Evolutionary conservation across 2,797 vertebrate genomes (phyloP).

Genomic region (Alca torda): DNA sequence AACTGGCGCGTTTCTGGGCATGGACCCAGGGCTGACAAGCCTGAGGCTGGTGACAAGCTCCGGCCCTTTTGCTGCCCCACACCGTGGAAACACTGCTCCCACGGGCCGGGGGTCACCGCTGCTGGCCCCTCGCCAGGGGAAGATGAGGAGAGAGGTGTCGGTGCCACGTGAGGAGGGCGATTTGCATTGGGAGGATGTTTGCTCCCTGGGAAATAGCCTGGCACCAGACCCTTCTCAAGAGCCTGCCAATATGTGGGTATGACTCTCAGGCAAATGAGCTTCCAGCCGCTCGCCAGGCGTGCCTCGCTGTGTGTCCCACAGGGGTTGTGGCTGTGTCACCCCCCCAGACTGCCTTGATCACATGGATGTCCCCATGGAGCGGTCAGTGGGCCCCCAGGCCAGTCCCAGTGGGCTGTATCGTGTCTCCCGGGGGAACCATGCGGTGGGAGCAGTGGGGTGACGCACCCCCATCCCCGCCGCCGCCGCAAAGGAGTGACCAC

Average conservation of each 20-base stretch:
- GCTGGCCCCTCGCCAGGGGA: accelerated
- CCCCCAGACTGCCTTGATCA: background rate
- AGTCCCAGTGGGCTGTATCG: background rate
- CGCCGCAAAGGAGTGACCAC: background rate
- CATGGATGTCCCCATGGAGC: accelerated
- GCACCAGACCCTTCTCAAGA: background rate
- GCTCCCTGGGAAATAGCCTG: background rate
- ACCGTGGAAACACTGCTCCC: accelerated
- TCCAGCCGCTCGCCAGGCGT: accelerated
- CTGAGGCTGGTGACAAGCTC: background rate
- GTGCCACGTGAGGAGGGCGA: background rate
- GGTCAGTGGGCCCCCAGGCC: background rate
- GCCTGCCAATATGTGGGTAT: background rate
- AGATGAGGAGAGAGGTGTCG: background rate
- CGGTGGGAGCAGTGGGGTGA: background rate
- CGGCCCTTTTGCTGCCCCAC: background rate
- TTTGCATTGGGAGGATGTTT: background rate
- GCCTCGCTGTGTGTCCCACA: accelerated
- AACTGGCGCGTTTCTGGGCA: background rate
- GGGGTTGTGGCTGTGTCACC: accelerated
- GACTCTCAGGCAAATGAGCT: background rate
- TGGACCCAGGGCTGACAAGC: background rate
- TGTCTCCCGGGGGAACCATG: background rate
- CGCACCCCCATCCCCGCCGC: accelerated
- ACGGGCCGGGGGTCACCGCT: background rate